Conservation (phyloP, 1,140 invertebrate genomes). For the Drosophila prosaltans region DNA sequence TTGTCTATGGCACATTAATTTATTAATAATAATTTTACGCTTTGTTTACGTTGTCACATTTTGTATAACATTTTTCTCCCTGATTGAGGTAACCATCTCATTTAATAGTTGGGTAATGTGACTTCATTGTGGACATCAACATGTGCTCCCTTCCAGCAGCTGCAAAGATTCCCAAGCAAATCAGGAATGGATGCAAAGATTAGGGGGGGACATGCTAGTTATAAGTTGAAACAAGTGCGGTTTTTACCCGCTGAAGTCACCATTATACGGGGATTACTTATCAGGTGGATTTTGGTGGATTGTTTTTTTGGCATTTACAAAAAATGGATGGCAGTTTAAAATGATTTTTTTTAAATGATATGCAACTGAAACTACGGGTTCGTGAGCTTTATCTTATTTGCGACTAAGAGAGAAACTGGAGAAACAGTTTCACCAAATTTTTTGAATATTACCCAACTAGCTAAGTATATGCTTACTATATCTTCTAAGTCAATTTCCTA, state of each 20-base stretch:
- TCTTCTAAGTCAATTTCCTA: too few species aligned
- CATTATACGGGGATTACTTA: conserved; percentile 49
- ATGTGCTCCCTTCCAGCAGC: conserved; percentile 54
- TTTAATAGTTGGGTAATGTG: conserved; percentile 39
- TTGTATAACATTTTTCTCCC: conserved; percentile 56
- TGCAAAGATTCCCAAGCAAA: conserved; percentile 63
- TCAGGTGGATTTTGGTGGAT: conserved; percentile 63
- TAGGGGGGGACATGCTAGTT: conserved; percentile 25
- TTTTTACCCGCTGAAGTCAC: conserved; percentile 8
- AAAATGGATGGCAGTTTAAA: neutral
- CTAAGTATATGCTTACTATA: too few species aligned
- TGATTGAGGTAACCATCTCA: conserved; percentile 22
- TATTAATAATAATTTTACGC: conserved; percentile 82
- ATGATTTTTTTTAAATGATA: neutral
- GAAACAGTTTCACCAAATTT: too few species aligned
- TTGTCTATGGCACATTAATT: conserved; percentile 46
- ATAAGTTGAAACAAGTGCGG: conserved; percentile 48
- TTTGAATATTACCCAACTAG: too few species aligned
- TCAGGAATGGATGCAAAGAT: conserved; percentile 35
- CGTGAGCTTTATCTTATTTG: too few species aligned
- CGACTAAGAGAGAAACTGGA: too few species aligned
- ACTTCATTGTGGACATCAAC: conserved; percentile 51
- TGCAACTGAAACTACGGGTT: too few species aligned
- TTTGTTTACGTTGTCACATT: conserved; percentile 75
- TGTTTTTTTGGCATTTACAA: conserved; percentile 4